phyloP scores from a whole-genome alignment of 2,888 invertebrate species.

The Plebejus anna region DNA sequence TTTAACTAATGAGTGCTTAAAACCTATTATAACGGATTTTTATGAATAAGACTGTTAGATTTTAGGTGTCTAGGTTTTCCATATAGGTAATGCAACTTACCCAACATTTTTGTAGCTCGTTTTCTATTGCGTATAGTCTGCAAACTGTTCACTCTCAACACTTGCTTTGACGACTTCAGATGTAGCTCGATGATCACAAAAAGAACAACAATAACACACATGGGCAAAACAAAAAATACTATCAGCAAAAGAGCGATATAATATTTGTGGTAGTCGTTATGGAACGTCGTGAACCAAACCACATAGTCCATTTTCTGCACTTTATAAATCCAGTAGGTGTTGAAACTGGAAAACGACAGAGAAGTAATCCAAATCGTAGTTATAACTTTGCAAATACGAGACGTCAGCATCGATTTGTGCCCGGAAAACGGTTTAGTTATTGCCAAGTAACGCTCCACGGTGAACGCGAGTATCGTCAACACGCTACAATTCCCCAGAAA shows the following conservation, averaged over 20 bases:
- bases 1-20: too few species aligned
- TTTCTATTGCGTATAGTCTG: background rate
- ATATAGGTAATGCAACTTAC: background rate
- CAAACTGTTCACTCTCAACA: background rate
- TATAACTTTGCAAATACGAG: background rate
- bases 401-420: constrained; percentile 51
- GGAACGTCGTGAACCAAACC: background rate
- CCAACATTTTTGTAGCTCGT: constrained; percentile 12
- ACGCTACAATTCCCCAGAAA: background rate
- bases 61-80: too few species aligned
- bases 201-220: constrained; percentile 14
- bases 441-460: constrained; percentile 26
- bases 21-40: too few species aligned
- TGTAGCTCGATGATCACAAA: constrained; percentile 15
- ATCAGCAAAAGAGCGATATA: background rate
- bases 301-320: background rate
- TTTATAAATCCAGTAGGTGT: background rate
- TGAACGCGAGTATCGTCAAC: constrained; percentile 22
- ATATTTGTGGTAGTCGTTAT: background rate
- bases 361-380: constrained; percentile 15
- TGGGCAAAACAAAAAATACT: constrained; percentile 19
- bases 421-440: constrained; percentile 4
- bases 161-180: background rate
- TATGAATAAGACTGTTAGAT: too few species aligned
- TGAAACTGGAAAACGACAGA: background rate